Evolutionary conservation across 2,888 invertebrate species (phyloP), one percentile per base, ranked within the genome.

Genomic region (Tachystola acroxantha): DNA sequence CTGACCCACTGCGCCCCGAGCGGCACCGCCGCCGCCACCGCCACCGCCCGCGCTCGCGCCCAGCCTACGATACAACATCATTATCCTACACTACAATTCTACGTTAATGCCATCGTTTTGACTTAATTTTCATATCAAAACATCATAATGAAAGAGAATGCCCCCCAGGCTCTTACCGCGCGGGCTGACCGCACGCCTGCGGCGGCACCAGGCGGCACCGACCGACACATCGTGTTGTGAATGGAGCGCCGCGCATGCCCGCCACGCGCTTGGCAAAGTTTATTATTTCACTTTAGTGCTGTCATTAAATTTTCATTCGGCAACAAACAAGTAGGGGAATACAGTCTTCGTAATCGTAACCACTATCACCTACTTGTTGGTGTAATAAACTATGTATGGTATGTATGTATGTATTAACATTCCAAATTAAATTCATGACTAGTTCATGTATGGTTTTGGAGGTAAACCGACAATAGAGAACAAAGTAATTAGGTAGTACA

Each of bases 1-100:
- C 76, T 81, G 81, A 81, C 80, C 78, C 82, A 84, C 73, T 84
- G 77, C 72, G 75, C 76, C 56, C 62, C 57, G 63, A 61, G 57
- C 46, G 54, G 42, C 49, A 50, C 54, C 55, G 50, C 48, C 50
- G 51, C 38, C 44, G 36, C 24, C n/a, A n/a, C n/a, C 45, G 49
- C 49, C 49, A 45, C 39, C 40, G 28, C 36, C 45, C 38, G 44
- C 45, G 38, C 40, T 25, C 36, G 45, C 38, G 44, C 45, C 34
- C 42, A 41, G 31, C 38, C 34, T 37, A 37, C 22, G 25, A 37
- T 16, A 16, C 16, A 16, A 16, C 16, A n/a, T 16, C 16, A 16
- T 16, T 6, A 16, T 16, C 16, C 16, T 4, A n/a, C n/a, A n/a
- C n/a, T n/a, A n/a, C n/a, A n/a, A n/a, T n/a, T n/a, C n/a, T n/a